A percentile compares a stretch with the other conserved stretches of the same genome.
These are phyloP conservation scores for Gallirallus australis DNA, from an alignment of 2,797 vertebrate genomes.

Conservation along the genomic window DNA sequence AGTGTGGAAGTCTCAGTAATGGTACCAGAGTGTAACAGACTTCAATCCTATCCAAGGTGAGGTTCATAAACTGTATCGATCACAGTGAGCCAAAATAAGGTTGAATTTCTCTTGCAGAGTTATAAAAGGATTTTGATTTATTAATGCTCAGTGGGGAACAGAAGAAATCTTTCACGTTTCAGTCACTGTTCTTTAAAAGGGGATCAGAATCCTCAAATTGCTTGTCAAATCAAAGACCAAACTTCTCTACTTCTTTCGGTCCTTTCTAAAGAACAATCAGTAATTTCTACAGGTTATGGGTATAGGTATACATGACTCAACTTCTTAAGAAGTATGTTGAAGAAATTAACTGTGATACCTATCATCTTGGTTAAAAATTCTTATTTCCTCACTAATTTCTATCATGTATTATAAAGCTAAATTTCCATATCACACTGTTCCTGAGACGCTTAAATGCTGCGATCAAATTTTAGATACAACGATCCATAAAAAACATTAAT, in stretches of 20 bases:
- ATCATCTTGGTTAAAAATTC: not conserved
- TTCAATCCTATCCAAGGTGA: not conserved
- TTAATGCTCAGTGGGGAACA: not conserved
- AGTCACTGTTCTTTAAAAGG: not conserved
- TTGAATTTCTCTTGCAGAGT: not conserved
- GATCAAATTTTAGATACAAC: not conserved
- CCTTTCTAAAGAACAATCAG: rapidly evolving
- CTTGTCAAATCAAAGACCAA: not conserved
- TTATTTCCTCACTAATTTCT: not conserved
- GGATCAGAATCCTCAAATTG: not conserved
- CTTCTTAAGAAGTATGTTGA: not conserved
- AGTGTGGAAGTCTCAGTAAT: not conserved
- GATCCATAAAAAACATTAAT: not conserved
- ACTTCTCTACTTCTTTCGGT: not conserved
- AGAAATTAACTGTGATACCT: not conserved
- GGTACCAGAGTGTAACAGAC: not conserved
- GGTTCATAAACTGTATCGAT: not conserved
- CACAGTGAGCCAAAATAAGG: not conserved
- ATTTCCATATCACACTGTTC: not conserved
- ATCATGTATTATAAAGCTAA: not conserved
- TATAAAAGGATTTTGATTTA: not conserved
- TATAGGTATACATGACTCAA: not conserved
- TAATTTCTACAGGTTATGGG: not conserved
- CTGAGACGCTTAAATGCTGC: not conserved
- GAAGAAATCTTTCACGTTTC: not conserved